phyloP scores from a whole-genome alignment of 2,113 vertebrate species.

The Trichechus manatus region DNA sequence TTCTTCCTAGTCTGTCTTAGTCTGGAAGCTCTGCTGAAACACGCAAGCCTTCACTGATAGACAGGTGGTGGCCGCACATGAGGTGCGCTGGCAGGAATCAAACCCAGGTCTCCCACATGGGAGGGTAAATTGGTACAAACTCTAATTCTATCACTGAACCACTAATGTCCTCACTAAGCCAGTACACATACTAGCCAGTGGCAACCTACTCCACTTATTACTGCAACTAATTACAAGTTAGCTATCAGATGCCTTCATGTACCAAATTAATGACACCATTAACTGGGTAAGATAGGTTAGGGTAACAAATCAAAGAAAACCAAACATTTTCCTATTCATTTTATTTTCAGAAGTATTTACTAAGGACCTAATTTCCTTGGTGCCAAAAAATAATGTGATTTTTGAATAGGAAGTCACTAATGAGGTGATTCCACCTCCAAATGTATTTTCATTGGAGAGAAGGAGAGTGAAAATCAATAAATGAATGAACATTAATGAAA shows the following conservation, averaged over 20 bases:
- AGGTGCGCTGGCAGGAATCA: neutral
- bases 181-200: accelerated
- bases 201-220: neutral
- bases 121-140: neutral
- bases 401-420: conserved; percentile 1
- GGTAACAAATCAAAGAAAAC: neutral
- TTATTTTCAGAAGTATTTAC: neutral
- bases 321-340: neutral
- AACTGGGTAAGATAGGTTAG: neutral
- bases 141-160: neutral
- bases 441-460: neutral
- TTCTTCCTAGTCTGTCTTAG: neutral
- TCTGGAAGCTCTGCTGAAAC: neutral
- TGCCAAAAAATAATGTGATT: neutral
- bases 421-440: neutral
- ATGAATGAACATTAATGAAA: neutral
- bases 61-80: neutral
- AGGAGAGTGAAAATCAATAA: neutral
- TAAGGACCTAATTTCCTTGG: neutral
- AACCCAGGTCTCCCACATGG: neutral
- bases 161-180: neutral
- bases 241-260: neutral
- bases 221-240: neutral
- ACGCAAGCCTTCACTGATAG: neutral
- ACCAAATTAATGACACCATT: neutral